phyloP scores from a whole-genome alignment of 2,797 vertebrate genomes.

The Phataginus tricuspis region DNA sequence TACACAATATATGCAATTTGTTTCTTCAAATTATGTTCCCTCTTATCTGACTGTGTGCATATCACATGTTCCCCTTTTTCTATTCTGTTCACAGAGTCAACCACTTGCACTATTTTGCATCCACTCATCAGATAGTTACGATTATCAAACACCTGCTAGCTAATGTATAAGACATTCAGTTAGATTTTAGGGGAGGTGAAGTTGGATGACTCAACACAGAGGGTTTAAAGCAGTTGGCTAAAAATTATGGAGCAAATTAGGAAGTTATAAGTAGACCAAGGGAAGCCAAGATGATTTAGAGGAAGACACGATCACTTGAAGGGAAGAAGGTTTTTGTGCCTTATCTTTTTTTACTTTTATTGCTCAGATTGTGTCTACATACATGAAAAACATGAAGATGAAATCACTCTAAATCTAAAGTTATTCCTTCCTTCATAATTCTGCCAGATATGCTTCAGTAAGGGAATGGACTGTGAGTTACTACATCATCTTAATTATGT shows the following conservation, averaged over 20 bases:
- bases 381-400: not conserved
- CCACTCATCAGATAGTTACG: not conserved
- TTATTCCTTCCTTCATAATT: not conserved
- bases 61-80: not conserved
- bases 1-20: not conserved
- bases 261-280: not conserved
- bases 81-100: not conserved
- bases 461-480: not conserved
- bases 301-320: not conserved
- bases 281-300: not conserved
- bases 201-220: not conserved
- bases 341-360: not conserved
- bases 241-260: not conserved
- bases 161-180: not conserved
- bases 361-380: not conserved
- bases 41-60: not conserved
- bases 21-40: not conserved
- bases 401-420: not conserved
- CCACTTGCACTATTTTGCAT: not conserved
- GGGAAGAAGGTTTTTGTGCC: not conserved
- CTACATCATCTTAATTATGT: not conserved
- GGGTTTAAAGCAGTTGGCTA: not conserved
- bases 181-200: not conserved
- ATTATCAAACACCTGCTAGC: not conserved
- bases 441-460: not conserved